Evolutionary conservation across 1,140 invertebrate genomes (phyloP).

Genomic region (Diabrotica virgifera): DNA sequence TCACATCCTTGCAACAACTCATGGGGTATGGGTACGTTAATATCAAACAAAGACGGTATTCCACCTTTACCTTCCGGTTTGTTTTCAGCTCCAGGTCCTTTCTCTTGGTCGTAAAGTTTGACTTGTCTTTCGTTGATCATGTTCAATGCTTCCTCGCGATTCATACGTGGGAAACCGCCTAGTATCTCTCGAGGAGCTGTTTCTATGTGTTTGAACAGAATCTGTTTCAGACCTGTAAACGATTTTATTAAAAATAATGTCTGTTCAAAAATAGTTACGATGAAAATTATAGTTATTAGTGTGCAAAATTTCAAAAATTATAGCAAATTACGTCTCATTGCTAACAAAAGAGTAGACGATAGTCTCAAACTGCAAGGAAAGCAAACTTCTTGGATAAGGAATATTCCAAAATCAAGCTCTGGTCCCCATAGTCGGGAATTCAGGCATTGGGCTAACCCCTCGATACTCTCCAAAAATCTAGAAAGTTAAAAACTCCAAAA

Average conservation of each 20-base stretch:
- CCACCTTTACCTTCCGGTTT: conserved; percentile 42
- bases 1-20: conserved; percentile 35
- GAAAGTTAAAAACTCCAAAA: no score
- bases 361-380: no score
- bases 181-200: conserved; percentile 87
- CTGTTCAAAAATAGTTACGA: background rate
- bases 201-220: conserved; percentile 72
- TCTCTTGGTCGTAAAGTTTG: conserved; percentile 57
- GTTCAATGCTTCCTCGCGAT: conserved; percentile 68
- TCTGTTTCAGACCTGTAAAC: conserved; percentile 43
- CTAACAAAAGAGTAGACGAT: no score
- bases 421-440: no score
- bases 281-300: no score
- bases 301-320: no score
- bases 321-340: no score
- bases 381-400: no score
- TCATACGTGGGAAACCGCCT: conserved; percentile 79
- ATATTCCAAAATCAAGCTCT: no score
- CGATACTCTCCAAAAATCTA: no score
- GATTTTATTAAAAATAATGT: background rate
- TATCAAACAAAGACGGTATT: conserved; percentile 58
- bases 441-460: no score
- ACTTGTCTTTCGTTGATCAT: conserved; percentile 70
- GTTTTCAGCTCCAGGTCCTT: conserved; percentile 36
- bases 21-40: conserved; percentile 53